phyloP scores from a whole-genome alignment of 37 sponge, comb jelly and placozoan genomes.

The Ephydatia muelleri region DNA sequence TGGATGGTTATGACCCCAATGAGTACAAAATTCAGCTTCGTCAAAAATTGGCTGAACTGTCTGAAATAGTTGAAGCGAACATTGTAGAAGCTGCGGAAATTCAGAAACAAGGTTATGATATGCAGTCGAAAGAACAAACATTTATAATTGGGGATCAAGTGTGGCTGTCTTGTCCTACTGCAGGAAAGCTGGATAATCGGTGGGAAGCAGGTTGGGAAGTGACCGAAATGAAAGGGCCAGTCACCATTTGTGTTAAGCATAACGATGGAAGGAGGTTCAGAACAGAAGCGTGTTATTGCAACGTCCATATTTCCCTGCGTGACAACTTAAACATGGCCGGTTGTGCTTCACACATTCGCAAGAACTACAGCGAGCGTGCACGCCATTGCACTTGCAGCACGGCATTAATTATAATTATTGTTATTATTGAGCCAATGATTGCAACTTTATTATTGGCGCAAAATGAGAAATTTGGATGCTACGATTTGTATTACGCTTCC shows the following conservation, averaged over 20 bases:
- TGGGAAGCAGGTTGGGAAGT: too few species aligned
- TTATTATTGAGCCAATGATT: too few species aligned
- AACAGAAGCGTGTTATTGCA: too few species aligned
- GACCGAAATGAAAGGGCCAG: too few species aligned
- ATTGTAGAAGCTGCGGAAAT: constrained; percentile 3
- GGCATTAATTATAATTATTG: background rate
- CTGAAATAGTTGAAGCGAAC: constrained; percentile 19
- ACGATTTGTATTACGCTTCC: constrained; percentile 27
- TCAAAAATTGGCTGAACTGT: constrained; percentile 20
- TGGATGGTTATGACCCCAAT: too few species aligned
- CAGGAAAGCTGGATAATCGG: too few species aligned
- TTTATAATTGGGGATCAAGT: constrained; percentile 18
- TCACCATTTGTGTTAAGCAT: too few species aligned
- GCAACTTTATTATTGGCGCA: background rate
- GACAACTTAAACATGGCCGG: too few species aligned
- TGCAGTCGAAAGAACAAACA: background rate
- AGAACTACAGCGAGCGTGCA: too few species aligned
- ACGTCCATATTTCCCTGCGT: too few species aligned
- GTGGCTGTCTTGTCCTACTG: constrained; percentile 33
- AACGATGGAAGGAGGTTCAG: too few species aligned
- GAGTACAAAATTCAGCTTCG: too few species aligned
- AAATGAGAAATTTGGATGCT: constrained; percentile 52
- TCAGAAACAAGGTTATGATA: constrained; percentile 23
- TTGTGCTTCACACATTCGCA: background rate
- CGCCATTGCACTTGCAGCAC: background rate